Base-by-base conservation (phyloP, 2,113 vertebrate genomes). In the Rallus limicola region DNA sequence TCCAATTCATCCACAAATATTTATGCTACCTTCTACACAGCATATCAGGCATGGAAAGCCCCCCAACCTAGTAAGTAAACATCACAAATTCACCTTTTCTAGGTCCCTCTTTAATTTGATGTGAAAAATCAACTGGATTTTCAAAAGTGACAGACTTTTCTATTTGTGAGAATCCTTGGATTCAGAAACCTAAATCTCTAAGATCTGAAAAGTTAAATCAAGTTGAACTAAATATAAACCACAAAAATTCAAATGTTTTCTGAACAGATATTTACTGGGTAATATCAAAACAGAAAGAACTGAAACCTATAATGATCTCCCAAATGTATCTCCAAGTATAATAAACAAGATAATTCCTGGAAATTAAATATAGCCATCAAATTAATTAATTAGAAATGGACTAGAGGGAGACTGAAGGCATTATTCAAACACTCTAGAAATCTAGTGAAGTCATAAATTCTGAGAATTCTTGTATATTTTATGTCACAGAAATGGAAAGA, bases 381-480 rank as follows among this genome's bases (percentile, higher is more conserved):
- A 58, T 77, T 28, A 38, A 59, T 64, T 65, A 76, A 59, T 64
- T 65, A 79, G 53, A 72, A 89, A 81, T 91, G 12, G 11, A 34
- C 29, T 58, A 52, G 52, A 71, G 42, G 16, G 70, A 92, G 21
- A 36, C 55, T 77, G 64, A 75, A 56, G 38, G 29, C 72, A 67
- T 64, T 63, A 55, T 40, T 29, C 0, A 0, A 88, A 52, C 10
- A 64, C 16, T 52, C 23, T 1, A 70, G 40, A 77, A 81, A 6
- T 58, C 44, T 33, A 72, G 26, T 20, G 13, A 83, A 78, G 64
- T 53, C 38, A 63, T 10, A 83, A 86, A 88, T 46, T 46, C 40
- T 67, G 40, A 90, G 36, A 93, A 76, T 38, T 81, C n/a, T 50
- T 71, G 17, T 71, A 70, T 94, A 82, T 20, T 40, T 83, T 52